Evolutionary conservation across 1,140 invertebrate species (phyloP).

Genomic region (Drosophila melanogaster): Release_6_plus_ISO1_MT NT_037436.4:19524501-19525000

Average conservation of each 20-base stretch:
- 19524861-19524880: too few relatives aligned
- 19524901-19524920: too few relatives aligned
- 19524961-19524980: too few relatives aligned
- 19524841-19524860: too few relatives aligned
- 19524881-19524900: too few relatives aligned
- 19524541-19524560: constrained; percentile 45
- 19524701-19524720: constrained; percentile 26
- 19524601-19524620: constrained; percentile 67
- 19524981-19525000: too few relatives aligned
- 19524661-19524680: constrained; percentile 57
- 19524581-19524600: constrained; percentile 68
- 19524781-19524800: constrained; percentile 7
- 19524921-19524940: too few relatives aligned
- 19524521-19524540: constrained; percentile 68
- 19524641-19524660: constrained; percentile 43
- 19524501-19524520: constrained; percentile 65
- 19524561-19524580: constrained; percentile 59
- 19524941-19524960: too few relatives aligned
- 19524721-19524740: constrained; percentile 65
- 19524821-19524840: too few relatives aligned
- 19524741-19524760: constrained; percentile 68
- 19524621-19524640: constrained; percentile 76
- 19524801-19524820: too few relatives aligned
- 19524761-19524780: constrained; percentile 36
- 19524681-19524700: constrained; percentile 54